A percentile compares a stretch with the other conserved stretches of the same genome.
Conservation (phyloP, 2,113 vertebrate species). For the human (Homo sapiens) region DNA sequence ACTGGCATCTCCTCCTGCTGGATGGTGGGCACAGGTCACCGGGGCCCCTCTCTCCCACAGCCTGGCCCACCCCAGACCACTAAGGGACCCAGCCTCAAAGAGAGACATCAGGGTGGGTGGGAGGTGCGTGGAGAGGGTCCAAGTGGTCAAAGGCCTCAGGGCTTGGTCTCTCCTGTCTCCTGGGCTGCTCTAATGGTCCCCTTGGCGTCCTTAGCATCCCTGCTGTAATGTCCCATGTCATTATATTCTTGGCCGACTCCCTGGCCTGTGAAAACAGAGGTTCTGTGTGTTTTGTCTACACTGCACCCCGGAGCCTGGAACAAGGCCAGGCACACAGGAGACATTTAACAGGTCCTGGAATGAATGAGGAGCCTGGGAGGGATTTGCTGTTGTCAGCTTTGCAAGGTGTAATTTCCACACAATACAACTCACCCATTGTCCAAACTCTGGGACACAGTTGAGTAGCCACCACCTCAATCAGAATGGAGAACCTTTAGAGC, state of each 20-base stretch:
- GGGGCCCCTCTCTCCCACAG: background rate
- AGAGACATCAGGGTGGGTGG: background rate
- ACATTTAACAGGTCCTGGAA: background rate
- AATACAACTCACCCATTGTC: background rate
- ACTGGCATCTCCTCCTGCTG: background rate
- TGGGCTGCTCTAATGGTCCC: too few species aligned
- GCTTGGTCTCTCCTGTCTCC: background rate
- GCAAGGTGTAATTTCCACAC: background rate
- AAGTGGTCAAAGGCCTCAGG: background rate
- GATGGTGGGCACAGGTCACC: background rate
- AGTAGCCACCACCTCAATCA: background rate
- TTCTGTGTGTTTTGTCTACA: background rate
- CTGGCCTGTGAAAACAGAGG: fast-evolving
- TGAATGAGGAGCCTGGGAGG: background rate
- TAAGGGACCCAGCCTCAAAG: background rate
- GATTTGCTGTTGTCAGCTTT: background rate
- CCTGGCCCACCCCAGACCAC: background rate
- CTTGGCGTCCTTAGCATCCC: fast-evolving
- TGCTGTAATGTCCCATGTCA: fast-evolving
- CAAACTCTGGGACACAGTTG: background rate
- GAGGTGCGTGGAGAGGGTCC: background rate
- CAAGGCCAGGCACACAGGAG: background rate
- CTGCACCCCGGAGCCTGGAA: background rate
- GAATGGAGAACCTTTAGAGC: background rate
- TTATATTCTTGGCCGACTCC: background rate